These are phyloP conservation scores for Sebastes wilsoni DNA, from an alignment of 2,797 vertebrate genomes.

Conservation along the genomic window DNA sequence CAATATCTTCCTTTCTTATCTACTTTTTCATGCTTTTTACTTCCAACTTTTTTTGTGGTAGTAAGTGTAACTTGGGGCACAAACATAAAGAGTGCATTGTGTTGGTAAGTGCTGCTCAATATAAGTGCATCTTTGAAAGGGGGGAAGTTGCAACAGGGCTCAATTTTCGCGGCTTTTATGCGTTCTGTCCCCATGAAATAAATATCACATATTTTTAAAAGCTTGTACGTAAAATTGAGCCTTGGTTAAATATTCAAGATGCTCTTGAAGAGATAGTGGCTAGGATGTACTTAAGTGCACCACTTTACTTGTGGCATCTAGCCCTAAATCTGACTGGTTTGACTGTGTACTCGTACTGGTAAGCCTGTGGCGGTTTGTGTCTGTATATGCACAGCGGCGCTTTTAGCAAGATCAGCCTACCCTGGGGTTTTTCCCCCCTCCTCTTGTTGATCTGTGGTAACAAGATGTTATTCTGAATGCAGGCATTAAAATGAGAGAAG, in stretches of 20 bases:
- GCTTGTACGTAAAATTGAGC: conserved; percentile 75
- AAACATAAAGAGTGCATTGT: conserved; percentile 60
- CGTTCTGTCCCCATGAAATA: conserved; percentile 85
- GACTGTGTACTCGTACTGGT: conserved; percentile 50
- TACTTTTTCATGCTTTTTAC: conserved; percentile 23
- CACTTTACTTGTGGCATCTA: conserved; percentile 72
- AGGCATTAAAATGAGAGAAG: conserved; percentile 37
- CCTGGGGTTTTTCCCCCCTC: background rate
- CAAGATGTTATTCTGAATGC: conserved; percentile 39
- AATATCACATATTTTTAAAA: conserved; percentile 84
- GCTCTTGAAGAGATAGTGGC: conserved; percentile 66
- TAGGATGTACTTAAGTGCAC: conserved; percentile 67
- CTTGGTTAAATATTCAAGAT: conserved; percentile 80
- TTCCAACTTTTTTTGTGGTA: background rate
- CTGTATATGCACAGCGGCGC: conserved; percentile 12
- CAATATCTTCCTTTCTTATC: conserved; percentile 16
- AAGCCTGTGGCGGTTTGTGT: conserved; percentile 74
- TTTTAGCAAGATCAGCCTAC: conserved; percentile 57
- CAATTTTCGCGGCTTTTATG: conserved; percentile 72
- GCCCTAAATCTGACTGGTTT: conserved; percentile 70
- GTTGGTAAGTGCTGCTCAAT: conserved; percentile 67
- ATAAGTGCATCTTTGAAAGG: conserved; percentile 63
- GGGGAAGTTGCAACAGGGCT: conserved; percentile 63
- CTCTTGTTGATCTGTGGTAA: conserved; percentile 47
- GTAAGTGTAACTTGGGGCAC: conserved; percentile 44